Evolutionary conservation across 1,140 invertebrate species (phyloP).

Genomic region (Caenorhabditis latens): DNA sequence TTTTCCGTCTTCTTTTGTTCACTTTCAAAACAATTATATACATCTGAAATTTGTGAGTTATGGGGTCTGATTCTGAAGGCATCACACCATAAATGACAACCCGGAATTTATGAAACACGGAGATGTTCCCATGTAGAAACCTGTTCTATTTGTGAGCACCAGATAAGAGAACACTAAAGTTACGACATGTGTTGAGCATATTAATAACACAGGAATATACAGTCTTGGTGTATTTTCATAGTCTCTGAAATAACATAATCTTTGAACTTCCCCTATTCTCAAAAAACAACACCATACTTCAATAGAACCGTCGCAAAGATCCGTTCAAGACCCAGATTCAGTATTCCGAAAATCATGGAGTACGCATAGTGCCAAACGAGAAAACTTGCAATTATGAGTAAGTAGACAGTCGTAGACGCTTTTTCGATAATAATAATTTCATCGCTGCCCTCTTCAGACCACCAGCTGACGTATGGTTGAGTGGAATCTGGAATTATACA

Average conservation of each 20-base stretch:
- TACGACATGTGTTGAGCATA: not conserved
- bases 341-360: conserved; percentile 26
- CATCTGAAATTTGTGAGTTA: not conserved
- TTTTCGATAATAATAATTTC: not conserved
- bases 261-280: not conserved
- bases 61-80: not conserved
- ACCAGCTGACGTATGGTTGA: conserved; percentile 13
- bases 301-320: conserved; percentile 10
- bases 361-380: conserved; percentile 29
- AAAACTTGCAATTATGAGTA: conserved; percentile 14
- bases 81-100: not conserved
- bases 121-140: not conserved
- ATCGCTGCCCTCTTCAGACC: not conserved
- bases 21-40: not conserved
- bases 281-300: not conserved
- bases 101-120: conserved; percentile 10
- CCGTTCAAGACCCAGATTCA: conserved; percentile 12
- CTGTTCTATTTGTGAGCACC: not conserved
- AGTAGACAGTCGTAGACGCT: not conserved
- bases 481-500: not conserved
- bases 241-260: not conserved
- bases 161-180: not conserved
- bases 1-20: not conserved
- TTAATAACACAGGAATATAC: not conserved
- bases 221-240: not conserved